A percentile compares a stretch with the other conserved stretches of the same genome.
These are phyloP conservation scores for Galemys pyrenaicus DNA, from an alignment of 2,113 vertebrate genomes.

Conservation along the genomic window DNA sequence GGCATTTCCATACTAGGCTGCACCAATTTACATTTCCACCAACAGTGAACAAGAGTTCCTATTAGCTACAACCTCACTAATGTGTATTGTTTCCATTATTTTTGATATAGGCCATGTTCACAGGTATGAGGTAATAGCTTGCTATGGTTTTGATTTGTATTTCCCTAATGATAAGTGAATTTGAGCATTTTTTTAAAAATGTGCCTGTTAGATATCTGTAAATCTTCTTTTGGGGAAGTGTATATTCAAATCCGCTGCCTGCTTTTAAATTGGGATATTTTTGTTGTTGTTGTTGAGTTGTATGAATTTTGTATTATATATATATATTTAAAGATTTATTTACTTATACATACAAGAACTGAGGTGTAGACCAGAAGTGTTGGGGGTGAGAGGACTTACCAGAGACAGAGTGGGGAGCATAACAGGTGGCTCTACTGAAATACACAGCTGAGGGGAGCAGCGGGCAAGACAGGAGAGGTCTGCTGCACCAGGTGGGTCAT, in stretches of 20 bases:
- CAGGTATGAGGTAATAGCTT: background rate
- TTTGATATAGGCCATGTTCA: background rate
- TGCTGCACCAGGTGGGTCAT: too few species aligned
- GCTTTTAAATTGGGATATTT: background rate
- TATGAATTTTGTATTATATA: too few species aligned
- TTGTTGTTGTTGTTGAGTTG: background rate
- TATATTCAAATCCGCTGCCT: background rate
- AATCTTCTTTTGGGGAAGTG: background rate
- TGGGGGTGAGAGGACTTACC: too few species aligned
- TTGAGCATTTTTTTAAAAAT: background rate
- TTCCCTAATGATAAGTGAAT: background rate
- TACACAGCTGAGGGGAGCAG: too few species aligned
- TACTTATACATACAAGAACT: too few species aligned
- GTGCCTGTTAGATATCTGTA: background rate
- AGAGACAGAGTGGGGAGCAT: too few species aligned
- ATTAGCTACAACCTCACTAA: background rate
- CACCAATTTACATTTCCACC: background rate
- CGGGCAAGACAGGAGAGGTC: too few species aligned
- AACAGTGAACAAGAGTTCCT: background rate
- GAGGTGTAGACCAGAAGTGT: too few species aligned
- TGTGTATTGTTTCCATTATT: background rate
- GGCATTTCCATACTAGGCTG: too few species aligned
- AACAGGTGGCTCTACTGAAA: too few species aligned
- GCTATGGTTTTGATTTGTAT: background rate
- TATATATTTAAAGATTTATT: too few species aligned